These are phyloP conservation scores for Danio albolineatus DNA, from an alignment of 2,797 vertebrate species.

Conservation along the genomic window DNA sequence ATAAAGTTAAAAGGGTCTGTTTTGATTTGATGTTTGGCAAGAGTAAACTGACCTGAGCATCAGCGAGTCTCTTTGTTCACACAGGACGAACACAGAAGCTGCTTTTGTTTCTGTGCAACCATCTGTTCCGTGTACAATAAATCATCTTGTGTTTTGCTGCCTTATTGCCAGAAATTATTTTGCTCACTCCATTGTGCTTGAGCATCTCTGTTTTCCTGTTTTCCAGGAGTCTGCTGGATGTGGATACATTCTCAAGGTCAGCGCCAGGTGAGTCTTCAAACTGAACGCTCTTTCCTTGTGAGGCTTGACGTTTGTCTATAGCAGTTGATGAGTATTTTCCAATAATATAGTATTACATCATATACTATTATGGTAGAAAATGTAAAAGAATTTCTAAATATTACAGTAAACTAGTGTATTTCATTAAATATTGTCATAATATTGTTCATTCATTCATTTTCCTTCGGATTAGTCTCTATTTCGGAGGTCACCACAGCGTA, in stretches of 20 bases:
- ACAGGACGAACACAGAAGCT: conserved; percentile 17
- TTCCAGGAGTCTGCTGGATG: conserved; percentile 89
- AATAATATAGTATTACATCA: no score
- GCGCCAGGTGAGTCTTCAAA: conserved; percentile 85
- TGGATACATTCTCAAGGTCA: conserved; percentile 96
- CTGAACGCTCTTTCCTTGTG: neutral
- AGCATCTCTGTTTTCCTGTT: conserved; percentile 44
- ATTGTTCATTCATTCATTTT: no score
- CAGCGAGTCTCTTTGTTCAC: conserved; percentile 42
- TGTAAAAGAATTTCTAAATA: no score
- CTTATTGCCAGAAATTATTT: conserved; percentile 1
- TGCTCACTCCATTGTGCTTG: conserved; percentile 1
- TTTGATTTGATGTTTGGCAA: conserved; percentile 30
- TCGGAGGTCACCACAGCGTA: no score
- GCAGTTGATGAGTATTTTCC: neutral
- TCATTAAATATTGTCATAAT: no score
- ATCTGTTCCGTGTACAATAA: conserved; percentile 6
- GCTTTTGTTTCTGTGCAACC: conserved; percentile 34
- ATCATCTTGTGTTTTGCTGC: neutral
- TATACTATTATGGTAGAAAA: no score
- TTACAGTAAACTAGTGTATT: no score
- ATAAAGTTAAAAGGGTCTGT: neutral
- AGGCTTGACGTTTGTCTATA: conserved; percentile 5
- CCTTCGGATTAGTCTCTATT: no score
- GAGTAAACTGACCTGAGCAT: conserved; percentile 27